Evolutionary conservation across 2,113 vertebrate genomes (phyloP), one percentile per base, ranked within the genome.

Genomic region (Corydoras maculifer): DNA sequence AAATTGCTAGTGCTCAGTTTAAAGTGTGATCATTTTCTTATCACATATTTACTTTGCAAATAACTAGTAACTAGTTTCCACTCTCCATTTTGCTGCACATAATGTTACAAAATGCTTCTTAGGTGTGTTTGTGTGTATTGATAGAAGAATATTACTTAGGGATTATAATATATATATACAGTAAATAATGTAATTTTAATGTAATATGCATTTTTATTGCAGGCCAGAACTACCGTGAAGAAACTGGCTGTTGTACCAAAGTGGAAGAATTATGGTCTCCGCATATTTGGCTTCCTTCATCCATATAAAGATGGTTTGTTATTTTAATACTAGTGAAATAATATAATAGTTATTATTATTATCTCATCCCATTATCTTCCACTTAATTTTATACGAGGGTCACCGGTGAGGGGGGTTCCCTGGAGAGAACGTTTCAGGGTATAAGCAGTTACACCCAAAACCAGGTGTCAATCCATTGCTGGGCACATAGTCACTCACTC

Each of bases 251-350:
- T 99, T 75, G 94, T 96, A 9, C 97, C 97, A 53, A 98, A 94
- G 81, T 99, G 97, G 97, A 99, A 98, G 83, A 99, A 98, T 84
- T 99, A 99, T 0, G 97, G 97, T 25, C 89, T 99, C 58, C 90
- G 97, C 82, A 87, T 99, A 73, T 99, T 99, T 68, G 97, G 97
- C 72, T 99, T 95, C 80, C 89, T 99, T 82, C 97, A 99, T 84
- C 96, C 97, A 0, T 96, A 93, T 76, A 93, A 91, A 90, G 96
- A 99, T 74, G 97, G 97, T 98, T 83, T 87, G 61, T 65, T 58
- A 58, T 54, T 53, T 53, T 14, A 53, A 53, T 14, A 53, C 51
- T 43, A 43, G 35, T 43, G 35, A 43, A 43, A 43, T 8, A 43
- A 43, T 43, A 5, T 1, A 43, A 43, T 8, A 4, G 35, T 43